phyloP scores from a whole-genome alignment of 2,888 invertebrate genomes.

The Melikaiella ostensackeni region DNA sequence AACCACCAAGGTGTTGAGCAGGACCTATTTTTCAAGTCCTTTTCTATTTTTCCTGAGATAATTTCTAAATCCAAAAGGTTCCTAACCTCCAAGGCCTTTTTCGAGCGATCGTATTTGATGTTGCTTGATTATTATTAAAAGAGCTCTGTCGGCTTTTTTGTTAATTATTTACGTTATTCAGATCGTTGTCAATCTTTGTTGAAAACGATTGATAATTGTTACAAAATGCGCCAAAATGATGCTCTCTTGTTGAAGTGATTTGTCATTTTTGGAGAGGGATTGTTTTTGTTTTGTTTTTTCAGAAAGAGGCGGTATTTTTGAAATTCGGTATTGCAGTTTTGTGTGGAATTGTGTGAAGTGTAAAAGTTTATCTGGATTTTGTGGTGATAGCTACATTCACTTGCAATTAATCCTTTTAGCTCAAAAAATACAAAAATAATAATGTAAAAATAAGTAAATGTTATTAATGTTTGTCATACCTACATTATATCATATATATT shows the following conservation, averaged over 20 bases:
- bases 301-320: conserved; percentile 1
- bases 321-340: neutral
- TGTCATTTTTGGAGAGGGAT: neutral
- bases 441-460: neutral
- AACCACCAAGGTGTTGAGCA: neutral
- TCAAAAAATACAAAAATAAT: neutral
- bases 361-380: neutral
- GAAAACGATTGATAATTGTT: neutral
- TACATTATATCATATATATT: no score
- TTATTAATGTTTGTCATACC: no score
- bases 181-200: neutral
- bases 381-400: no score
- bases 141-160: neutral
- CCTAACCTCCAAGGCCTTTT: conserved; percentile 35
- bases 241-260: conserved; percentile 13
- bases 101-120: conserved; percentile 7
- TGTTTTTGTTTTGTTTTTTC: conserved; percentile 32
- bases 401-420: neutral
- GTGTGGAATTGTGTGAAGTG: neutral
- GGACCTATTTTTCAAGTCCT: neutral
- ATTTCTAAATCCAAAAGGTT: conserved; percentile 15
- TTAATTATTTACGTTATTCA: neutral
- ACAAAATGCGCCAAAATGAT: conserved; percentile 11
- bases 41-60: neutral
- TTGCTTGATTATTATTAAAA: conserved; percentile 5